Evolutionary conservation across 1,140 invertebrate genomes (phyloP).

Genomic region (Paraescarpia echinospica): DNA sequence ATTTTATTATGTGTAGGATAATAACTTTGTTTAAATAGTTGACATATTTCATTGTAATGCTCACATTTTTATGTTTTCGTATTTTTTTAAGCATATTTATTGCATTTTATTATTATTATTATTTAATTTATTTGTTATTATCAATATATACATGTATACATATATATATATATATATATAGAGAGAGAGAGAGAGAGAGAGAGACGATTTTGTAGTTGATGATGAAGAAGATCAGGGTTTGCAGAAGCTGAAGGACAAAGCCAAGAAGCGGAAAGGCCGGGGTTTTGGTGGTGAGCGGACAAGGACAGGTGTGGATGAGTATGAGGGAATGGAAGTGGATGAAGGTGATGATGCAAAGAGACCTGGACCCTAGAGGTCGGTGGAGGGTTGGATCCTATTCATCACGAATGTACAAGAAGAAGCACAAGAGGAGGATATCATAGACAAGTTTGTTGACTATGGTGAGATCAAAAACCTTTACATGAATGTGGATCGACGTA

Average conservation of each 20-base stretch:
- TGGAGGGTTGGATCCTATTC: constrained; percentile 98
- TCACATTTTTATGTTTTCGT: no score
- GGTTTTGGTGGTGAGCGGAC: constrained; percentile 75
- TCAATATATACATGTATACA: no score
- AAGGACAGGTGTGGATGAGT: constrained; percentile 75
- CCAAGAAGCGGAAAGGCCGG: constrained; percentile 89
- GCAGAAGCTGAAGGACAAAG: constrained; percentile 89
- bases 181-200: no score
- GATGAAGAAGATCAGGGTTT: no score
- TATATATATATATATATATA: no score
- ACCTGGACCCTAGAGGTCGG: constrained; percentile 90
- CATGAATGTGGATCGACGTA: constrained; percentile 92
- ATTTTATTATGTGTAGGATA: no score
- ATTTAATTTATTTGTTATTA: no score
- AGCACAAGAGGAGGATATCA: constrained; percentile 95
- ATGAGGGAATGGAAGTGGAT: constrained; percentile 81
- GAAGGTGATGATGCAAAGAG: constrained; percentile 63
- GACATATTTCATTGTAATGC: no score
- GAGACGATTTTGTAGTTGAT: no score
- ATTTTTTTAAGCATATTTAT: no score
- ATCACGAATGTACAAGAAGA: constrained; percentile 97
- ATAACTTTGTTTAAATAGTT: no score
- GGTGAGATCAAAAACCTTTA: constrained; percentile 98
- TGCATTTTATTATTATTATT: no score
- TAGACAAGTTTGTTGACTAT: constrained; percentile 92